Conservation (phyloP, 23 tunicate species). For the Aplidium turbinatum region DNA sequence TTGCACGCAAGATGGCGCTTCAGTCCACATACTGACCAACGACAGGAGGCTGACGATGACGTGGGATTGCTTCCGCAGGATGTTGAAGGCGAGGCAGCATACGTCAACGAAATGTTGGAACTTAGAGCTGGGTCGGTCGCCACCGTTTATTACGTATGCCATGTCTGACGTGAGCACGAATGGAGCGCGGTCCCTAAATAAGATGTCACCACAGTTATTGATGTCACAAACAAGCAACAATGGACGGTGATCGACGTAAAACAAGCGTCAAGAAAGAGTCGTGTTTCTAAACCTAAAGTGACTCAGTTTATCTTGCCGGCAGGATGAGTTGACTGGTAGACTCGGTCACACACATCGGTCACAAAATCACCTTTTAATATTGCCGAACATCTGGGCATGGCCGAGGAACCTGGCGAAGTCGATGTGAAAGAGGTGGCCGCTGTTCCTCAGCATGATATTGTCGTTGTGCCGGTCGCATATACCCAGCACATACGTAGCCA, state of each 20-base stretch:
- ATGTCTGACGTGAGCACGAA: conserved; percentile 98
- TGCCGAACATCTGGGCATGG: conserved; percentile 98
- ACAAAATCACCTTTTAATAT: conserved; percentile 82
- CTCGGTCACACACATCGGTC: no score
- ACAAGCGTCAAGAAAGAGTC: no score
- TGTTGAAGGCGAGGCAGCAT: conserved; percentile 93
- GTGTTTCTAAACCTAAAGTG: no score
- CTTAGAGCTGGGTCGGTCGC: conserved; percentile 85
- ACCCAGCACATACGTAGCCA: conserved; percentile 88
- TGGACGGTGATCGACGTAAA: no score
- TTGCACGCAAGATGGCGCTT: no score
- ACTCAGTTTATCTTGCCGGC: no score
- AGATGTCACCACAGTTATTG: background rate
- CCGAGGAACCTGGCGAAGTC: conserved; percentile 93
- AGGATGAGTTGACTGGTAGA: no score
- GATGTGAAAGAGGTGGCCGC: conserved; percentile 92
- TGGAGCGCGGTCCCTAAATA: conserved; percentile 88
- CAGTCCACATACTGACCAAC: conserved; percentile 66
- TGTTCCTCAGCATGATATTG: conserved; percentile 79
- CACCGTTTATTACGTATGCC: conserved; percentile 99
- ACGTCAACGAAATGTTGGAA: conserved; percentile 95
- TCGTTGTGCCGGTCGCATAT: conserved; percentile 95
- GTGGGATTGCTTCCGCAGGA: conserved; percentile 72
- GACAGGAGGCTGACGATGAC: conserved; percentile 79
- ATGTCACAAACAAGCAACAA: no score